Conservation (phyloP, 2,888 invertebrate species). For the Prostheceraeus crozeri region DNA sequence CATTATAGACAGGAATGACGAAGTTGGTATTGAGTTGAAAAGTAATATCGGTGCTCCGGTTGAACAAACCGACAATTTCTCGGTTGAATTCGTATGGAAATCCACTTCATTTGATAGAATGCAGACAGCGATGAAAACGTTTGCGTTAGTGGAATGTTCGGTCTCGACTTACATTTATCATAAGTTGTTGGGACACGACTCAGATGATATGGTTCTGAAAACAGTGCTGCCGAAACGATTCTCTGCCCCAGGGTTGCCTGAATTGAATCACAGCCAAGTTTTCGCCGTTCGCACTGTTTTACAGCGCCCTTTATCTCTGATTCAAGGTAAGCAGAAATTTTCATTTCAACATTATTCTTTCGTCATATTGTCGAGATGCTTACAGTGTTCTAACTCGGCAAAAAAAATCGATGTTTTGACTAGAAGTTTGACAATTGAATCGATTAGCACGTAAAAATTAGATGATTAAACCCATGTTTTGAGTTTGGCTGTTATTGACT, state of each 20-base stretch:
- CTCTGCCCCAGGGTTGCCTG: constrained; percentile 91
- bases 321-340: no score
- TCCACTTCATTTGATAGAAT: constrained; percentile 96
- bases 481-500: no score
- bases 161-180: constrained; percentile 97
- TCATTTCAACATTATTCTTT: no score
- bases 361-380: no score
- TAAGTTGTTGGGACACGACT: constrained; percentile 71
- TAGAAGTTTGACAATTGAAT: no score
- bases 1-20: constrained; percentile 81
- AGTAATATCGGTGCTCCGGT: constrained; percentile 81
- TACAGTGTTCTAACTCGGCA: not conserved
- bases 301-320: constrained; percentile 85
- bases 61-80: constrained; percentile 87
- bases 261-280: constrained; percentile 92
- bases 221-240: constrained; percentile 88
- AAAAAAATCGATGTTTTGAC: no score
- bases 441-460: no score
- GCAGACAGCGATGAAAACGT: constrained; percentile 84
- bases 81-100: constrained; percentile 98
- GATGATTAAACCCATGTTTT: no score
- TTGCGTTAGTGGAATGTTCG: constrained; percentile 88
- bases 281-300: constrained; percentile 96
- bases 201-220: constrained; percentile 80
- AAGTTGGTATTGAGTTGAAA: constrained; percentile 91